A percentile compares a stretch with the other conserved stretches of the same genome.
Evolutionary conservation across 2,113 vertebrate genomes (phyloP).

Genomic region (Notothenia rossii): DNA sequence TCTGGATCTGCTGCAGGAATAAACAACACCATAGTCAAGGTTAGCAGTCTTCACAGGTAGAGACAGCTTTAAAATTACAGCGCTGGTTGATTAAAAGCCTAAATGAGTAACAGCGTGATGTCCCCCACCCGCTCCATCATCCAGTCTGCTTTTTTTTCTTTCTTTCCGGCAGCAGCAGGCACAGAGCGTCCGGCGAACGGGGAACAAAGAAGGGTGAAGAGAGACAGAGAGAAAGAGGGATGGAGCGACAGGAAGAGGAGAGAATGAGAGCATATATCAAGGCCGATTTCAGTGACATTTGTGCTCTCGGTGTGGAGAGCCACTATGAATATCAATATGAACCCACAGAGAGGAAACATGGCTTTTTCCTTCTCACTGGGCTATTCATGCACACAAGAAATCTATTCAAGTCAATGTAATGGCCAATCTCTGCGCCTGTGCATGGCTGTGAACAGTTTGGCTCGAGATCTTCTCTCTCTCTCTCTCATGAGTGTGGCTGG

Average conservation of each 20-base stretch:
- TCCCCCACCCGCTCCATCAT: slow-evolving; percentile 70
- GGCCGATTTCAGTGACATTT: slow-evolving; percentile 78
- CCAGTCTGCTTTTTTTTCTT: slow-evolving; percentile 31
- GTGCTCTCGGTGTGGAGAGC: slow-evolving; percentile 76
- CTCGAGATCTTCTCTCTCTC: slow-evolving; percentile 56
- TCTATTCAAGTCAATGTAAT: slow-evolving; percentile 80
- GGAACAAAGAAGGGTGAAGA: slow-evolving; percentile 75
- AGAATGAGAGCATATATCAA: slow-evolving; percentile 80
- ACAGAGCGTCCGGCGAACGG: slow-evolving; percentile 57
- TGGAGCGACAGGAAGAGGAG: slow-evolving; percentile 79
- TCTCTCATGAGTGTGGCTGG: slow-evolving; percentile 44
- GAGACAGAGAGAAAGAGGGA: slow-evolving; percentile 72
- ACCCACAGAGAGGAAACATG: slow-evolving; percentile 75
- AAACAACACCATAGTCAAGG: slow-evolving; percentile 48
- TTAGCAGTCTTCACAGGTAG: slow-evolving; percentile 51
- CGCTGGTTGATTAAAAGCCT: slow-evolving; percentile 71
- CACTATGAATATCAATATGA: slow-evolving; percentile 83
- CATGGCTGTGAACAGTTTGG: slow-evolving; percentile 65
- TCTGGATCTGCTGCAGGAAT: slow-evolving; percentile 39
- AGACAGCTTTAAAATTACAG: slow-evolving; percentile 61
- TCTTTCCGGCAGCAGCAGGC: slow-evolving; percentile 65
- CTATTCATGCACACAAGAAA: slow-evolving; percentile 80
- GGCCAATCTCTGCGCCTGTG: slow-evolving; percentile 69
- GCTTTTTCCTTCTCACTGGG: slow-evolving; percentile 65
- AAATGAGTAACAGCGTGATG: slow-evolving; percentile 71